Percentiles rank a stretch among this genome's conserved stretches.
Evolutionary conservation across 2,113 vertebrate genomes (phyloP).

Genomic region (Daubentonia madagascariensis): DNA sequence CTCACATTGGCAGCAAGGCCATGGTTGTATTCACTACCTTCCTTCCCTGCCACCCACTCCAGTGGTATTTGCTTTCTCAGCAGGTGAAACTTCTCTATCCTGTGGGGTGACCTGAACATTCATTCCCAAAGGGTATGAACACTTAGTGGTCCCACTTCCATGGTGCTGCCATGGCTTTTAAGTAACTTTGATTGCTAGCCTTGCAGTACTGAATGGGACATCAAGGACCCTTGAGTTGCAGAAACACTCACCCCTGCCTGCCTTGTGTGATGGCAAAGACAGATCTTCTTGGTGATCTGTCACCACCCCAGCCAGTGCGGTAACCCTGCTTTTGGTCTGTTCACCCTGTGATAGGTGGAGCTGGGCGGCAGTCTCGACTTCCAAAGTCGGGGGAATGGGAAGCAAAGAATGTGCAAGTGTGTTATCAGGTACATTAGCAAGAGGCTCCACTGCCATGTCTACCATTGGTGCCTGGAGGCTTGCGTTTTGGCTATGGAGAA

Average conservation of each 20-base stretch:
- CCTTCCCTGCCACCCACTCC: no score
- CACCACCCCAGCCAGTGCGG: not conserved
- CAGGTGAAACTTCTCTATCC: not conserved
- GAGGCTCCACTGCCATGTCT: not conserved
- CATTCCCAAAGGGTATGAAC: not conserved
- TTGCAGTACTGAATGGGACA: not conserved
- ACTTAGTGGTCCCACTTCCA: not conserved
- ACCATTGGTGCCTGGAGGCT: not conserved
- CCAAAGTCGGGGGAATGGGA: not conserved
- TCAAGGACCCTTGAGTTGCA: not conserved
- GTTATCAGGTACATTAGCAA: not conserved
- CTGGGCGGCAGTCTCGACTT: not conserved
- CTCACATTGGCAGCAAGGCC: not conserved
- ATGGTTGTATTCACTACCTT: not conserved
- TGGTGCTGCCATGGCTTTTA: not conserved
- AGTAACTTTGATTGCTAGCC: not conserved
- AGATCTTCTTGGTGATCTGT: not conserved
- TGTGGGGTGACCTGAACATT: not conserved
- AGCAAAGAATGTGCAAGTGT: not conserved
- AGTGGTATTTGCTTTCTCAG: not conserved
- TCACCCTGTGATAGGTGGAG: not conserved
- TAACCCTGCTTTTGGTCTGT: not conserved
- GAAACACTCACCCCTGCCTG: not conserved
- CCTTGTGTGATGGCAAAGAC: not conserved
- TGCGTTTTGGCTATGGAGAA: not conserved